Conservation (phyloP, 2,113 vertebrate species). For the Edolisoma coerulescens region DNA sequence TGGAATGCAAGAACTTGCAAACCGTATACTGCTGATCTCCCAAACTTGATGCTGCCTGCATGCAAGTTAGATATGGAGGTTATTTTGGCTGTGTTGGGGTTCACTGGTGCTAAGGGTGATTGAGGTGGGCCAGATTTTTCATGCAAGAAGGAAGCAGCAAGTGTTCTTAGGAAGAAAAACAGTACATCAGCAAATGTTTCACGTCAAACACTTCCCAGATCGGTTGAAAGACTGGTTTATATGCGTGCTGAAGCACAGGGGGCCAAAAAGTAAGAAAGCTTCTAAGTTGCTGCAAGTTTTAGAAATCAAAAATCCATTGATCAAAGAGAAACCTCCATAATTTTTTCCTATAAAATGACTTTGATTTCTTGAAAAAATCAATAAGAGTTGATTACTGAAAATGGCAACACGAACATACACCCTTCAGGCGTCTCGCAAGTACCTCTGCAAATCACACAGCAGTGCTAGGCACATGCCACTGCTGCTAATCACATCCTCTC, state of each 20-base stretch:
- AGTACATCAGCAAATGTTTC: neutral
- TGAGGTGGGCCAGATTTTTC: neutral
- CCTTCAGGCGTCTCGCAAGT: conserved; percentile 9
- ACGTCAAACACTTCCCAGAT: neutral
- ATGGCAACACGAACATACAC: neutral
- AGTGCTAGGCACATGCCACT: neutral
- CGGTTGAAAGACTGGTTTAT: neutral
- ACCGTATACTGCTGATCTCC: neutral
- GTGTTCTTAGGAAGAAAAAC: neutral
- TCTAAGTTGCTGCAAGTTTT: neutral
- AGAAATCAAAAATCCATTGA: neutral
- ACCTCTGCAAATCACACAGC: neutral
- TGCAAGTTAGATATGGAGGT: fast-evolving
- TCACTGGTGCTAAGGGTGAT: neutral
- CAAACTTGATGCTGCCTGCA: neutral
- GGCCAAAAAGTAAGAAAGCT: neutral
- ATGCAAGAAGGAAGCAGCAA: neutral
- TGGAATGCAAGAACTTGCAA: neutral
- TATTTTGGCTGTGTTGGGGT: neutral
- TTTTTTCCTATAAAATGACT: neutral
- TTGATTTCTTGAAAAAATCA: conserved; percentile 33
- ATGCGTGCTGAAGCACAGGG: neutral
- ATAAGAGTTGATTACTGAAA: conserved; percentile 27
- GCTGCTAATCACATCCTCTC: neutral
- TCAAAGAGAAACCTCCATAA: neutral